Evolutionary conservation across 2,888 invertebrate species (phyloP).

Genomic region (Synanthedon andrenaeformis): DNA sequence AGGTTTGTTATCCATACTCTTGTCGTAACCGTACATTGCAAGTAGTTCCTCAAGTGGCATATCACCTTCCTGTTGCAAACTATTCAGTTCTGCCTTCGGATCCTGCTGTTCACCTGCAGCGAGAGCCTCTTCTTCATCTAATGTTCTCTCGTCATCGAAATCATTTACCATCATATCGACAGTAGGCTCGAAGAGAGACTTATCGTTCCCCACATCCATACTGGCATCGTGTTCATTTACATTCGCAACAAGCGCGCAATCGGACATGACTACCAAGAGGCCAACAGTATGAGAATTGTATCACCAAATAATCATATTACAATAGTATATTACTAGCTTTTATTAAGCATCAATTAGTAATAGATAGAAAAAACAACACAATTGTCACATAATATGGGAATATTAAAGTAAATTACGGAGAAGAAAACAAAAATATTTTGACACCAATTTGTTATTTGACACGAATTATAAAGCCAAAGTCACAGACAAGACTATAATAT

Average conservation of each 20-base stretch:
- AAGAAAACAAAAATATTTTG: conserved; percentile 68
- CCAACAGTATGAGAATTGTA: conserved; percentile 32
- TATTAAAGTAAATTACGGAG: conserved; percentile 22
- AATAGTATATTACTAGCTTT: conserved; percentile 19
- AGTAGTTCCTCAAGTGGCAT: conserved; percentile 95
- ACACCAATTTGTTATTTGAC: conserved; percentile 34
- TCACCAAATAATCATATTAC: conserved; percentile 40
- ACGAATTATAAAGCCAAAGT: not conserved
- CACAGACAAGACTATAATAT: not conserved
- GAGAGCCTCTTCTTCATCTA: conserved; percentile 97
- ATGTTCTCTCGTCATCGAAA: conserved; percentile 95
- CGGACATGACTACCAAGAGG: conserved; percentile 62
- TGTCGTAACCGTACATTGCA: conserved; percentile 86
- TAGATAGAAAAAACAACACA: conserved; percentile 36
- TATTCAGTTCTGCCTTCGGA: conserved; percentile 88
- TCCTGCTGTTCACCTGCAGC: conserved; percentile 88
- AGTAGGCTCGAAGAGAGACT: conserved; percentile 87
- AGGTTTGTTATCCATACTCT: conserved; percentile 46
- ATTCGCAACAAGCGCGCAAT: conserved; percentile 67
- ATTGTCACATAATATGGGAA: conserved; percentile 31
- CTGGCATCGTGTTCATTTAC: conserved; percentile 68
- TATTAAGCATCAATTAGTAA: conserved; percentile 13
- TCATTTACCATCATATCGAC: conserved; percentile 98
- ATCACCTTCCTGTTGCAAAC: conserved; percentile 92
- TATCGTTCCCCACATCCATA: conserved; percentile 68